Evolutionary conservation across 2,888 invertebrate genomes (phyloP).

Genomic region (Trichogramma evanescens): DNA sequence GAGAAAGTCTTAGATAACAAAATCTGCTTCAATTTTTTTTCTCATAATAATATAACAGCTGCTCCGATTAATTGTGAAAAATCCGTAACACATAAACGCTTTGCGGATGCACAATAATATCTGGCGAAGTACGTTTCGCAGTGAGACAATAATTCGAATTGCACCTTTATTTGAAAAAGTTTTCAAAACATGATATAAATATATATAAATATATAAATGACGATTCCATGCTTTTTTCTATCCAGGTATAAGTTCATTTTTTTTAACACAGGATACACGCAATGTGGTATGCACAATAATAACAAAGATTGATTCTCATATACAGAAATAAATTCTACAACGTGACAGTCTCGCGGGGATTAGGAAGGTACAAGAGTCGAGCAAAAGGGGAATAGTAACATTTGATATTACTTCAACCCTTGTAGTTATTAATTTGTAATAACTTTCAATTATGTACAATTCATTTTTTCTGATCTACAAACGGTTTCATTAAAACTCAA

Average conservation of each 20-base stretch:
- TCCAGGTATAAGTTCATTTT: not conserved
- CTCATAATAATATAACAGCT: conserved; percentile 12
- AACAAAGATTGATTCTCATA: conserved; percentile 21
- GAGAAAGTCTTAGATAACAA: conserved; percentile 8
- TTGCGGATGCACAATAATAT: conserved; percentile 17
- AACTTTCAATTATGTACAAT: conserved; percentile 23
- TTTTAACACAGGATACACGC: conserved; percentile 20
- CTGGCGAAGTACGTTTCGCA: conserved; percentile 13
- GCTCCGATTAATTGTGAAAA: conserved; percentile 6
- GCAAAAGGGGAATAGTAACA: conserved; percentile 20
- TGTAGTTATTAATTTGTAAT: conserved; percentile 16
- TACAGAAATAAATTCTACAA: conserved; percentile 25
- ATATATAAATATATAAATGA: conserved; percentile 20
- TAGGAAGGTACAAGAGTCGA: conserved; percentile 22
- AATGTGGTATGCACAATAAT: conserved; percentile 15
- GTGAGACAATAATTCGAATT: conserved; percentile 19
- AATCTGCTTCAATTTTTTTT: conserved; percentile 13
- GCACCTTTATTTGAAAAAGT: conserved; percentile 17
- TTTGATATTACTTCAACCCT: conserved; percentile 19
- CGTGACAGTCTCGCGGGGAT: conserved; percentile 22
- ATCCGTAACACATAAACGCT: conserved; percentile 9
- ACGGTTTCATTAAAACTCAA: conserved; percentile 16
- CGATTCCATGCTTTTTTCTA: conserved; percentile 10
- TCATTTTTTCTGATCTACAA: conserved; percentile 20
- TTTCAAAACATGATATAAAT: conserved; percentile 17